Evolutionary conservation across 2,113 vertebrate genomes (phyloP).

Genomic region (Nannobrachium achirus): DNA sequence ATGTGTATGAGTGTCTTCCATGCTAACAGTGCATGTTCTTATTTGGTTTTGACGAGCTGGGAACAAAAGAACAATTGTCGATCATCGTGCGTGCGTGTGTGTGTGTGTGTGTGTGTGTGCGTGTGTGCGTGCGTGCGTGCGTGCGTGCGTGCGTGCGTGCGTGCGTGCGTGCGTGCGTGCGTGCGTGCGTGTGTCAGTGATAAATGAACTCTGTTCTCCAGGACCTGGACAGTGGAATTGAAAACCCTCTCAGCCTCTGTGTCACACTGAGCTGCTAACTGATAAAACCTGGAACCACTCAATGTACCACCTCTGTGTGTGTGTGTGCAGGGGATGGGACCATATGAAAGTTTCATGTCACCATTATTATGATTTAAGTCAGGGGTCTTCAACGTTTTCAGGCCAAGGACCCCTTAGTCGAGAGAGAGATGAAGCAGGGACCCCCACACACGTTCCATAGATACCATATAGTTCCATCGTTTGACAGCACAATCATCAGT

Average conservation of each 20-base stretch:
- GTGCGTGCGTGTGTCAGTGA: constrained; percentile 9
- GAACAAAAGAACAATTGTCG: constrained; percentile 39
- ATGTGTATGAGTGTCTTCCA: neutral
- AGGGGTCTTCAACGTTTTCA: no score
- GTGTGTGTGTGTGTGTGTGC: constrained; percentile 3
- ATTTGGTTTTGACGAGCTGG: constrained; percentile 5
- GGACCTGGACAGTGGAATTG: constrained; percentile 19
- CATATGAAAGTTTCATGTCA: no score
- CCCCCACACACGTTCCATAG: no score
- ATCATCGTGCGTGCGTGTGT: constrained; percentile 15
- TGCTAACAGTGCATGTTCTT: constrained; percentile 1
- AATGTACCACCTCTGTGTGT: neutral
- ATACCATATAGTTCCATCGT: no score
- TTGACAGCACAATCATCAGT: no score
- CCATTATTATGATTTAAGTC: no score
- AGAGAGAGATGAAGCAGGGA: no score
- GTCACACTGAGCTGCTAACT: neutral
- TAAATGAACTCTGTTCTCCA: constrained; percentile 38
- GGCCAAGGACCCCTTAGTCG: no score
- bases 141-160: no score
- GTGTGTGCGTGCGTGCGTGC: neutral
- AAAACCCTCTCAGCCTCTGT: constrained; percentile 15
- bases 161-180: no score
- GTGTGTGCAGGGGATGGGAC: no score
- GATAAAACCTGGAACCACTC: constrained; percentile 10